A percentile compares a stretch with the other conserved stretches of the same genome.
Conservation (phyloP, 2,888 invertebrate genomes). For the Phrixothrix hirtus region DNA sequence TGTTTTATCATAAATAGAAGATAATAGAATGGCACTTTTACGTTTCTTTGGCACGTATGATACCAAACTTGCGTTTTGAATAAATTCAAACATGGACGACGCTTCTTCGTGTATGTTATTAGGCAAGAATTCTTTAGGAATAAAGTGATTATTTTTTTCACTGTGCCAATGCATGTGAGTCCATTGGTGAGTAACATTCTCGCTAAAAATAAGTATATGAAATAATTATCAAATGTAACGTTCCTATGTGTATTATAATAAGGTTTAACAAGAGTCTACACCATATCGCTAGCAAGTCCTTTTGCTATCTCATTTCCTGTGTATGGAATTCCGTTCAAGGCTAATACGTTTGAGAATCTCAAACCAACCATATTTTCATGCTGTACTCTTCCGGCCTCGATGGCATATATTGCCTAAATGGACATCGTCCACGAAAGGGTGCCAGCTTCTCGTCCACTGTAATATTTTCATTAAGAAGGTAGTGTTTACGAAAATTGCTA, state of each 20-base stretch:
- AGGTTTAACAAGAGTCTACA: not conserved
- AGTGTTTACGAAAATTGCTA: not conserved
- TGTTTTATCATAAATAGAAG: not conserved
- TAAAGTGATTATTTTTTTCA: constrained; percentile 3
- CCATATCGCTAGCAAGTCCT: not conserved
- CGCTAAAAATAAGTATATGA: not conserved
- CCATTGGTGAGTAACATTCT: constrained; percentile 3
- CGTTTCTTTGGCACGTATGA: not conserved
- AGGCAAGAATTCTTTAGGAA: no score
- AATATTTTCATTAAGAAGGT: constrained; percentile 1
- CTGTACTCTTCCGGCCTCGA: not conserved
- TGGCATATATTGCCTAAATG: constrained; percentile 3
- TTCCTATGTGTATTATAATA: no score
- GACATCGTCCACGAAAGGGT: not conserved
- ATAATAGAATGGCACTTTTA: constrained; percentile 4
- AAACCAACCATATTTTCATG: constrained; percentile 2
- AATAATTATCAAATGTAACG: constrained; percentile 3
- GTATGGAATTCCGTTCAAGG: not conserved
- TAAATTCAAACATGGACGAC: no score
- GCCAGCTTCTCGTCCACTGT: constrained; percentile 1
- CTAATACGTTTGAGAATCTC: not conserved
- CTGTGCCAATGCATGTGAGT: constrained; percentile 2
- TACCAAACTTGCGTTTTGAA: not conserved
- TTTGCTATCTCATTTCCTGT: constrained; percentile 1
- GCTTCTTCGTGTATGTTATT: not conserved